A percentile compares a stretch with the other conserved stretches of the same genome.
phyloP scores from a whole-genome alignment of 1,140 invertebrate species.

The Penaeus japonicus region DNA sequence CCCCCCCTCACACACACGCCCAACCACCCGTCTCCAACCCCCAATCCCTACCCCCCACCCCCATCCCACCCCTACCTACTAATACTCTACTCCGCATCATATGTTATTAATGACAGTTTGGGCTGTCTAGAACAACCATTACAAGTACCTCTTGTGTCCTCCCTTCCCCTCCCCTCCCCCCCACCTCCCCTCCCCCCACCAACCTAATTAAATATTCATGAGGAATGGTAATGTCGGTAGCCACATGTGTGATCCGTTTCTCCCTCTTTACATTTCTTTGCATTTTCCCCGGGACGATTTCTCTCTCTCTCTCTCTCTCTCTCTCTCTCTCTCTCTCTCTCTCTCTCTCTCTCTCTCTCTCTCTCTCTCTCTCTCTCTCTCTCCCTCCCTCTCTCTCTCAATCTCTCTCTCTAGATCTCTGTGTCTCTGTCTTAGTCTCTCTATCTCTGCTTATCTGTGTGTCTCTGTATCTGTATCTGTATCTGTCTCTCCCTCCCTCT shows the following conservation, averaged over 20 bases:
- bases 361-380: neutral
- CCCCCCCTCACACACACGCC: neutral
- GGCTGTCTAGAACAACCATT: neutral
- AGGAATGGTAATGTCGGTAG: constrained; percentile 26
- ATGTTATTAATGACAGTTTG: neutral
- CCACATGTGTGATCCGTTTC: constrained; percentile 19
- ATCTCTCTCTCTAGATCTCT: neutral
- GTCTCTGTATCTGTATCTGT: too few species aligned
- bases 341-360: too few species aligned
- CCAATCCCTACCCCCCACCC: neutral
- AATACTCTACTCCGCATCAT: neutral
- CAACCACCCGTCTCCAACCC: neutral
- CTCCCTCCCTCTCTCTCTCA: neutral
- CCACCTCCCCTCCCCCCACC: neutral
- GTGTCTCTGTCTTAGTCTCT: too few species aligned
- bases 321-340: neutral
- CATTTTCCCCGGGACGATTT: neutral
- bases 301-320: neutral
- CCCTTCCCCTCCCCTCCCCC: neutral
- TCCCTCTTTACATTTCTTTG: neutral
- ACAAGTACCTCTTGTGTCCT: neutral
- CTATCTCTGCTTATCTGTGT: too few species aligned
- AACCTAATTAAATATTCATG: neutral
- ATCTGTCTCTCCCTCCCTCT: too few species aligned
- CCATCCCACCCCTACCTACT: neutral